phyloP scores from a whole-genome alignment of 2,113 vertebrate species.

The Chaetodon auriga region DNA sequence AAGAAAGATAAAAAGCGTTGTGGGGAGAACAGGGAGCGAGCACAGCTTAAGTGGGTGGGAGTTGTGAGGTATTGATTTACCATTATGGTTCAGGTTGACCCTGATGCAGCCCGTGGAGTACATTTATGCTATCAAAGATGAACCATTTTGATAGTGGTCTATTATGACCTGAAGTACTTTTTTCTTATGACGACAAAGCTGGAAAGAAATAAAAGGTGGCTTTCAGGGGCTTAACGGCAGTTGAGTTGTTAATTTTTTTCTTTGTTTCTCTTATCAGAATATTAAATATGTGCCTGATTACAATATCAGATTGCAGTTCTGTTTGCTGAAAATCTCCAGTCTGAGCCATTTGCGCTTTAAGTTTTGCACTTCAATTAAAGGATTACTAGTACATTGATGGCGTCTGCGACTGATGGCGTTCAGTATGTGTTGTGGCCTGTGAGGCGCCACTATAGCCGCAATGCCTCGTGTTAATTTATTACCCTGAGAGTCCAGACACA shows the following conservation, averaged over 20 bases:
- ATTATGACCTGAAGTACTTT: constrained; percentile 9
- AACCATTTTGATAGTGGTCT: constrained; percentile 26
- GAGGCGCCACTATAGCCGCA: neutral
- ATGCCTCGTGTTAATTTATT: neutral
- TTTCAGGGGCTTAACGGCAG: neutral
- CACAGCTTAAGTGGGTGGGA: constrained; percentile 21
- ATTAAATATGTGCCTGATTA: constrained; percentile 4
- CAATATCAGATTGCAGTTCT: constrained; percentile 3
- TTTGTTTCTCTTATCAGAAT: constrained; percentile 26
- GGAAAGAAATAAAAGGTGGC: constrained; percentile 20
- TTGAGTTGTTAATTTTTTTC: neutral
- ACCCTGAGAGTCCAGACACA: neutral
- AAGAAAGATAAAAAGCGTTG: constrained; percentile 22
- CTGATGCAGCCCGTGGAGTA: constrained; percentile 31
- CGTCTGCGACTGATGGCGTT: neutral
- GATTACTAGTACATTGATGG: neutral
- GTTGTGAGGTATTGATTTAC: constrained; percentile 65
- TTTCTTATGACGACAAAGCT: neutral
- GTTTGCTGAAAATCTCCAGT: constrained; percentile 9
- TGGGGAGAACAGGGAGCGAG: constrained; percentile 10
- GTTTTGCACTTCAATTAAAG: constrained; percentile 17
- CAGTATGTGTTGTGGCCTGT: no score
- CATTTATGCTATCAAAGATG: constrained; percentile 43
- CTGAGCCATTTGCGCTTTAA: neutral
- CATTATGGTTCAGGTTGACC: constrained; percentile 56